A percentile compares a stretch with the other conserved stretches of the same genome.
These are phyloP conservation scores for Silurus meridionalis DNA, from an alignment of 2,113 vertebrate species.

Conservation along the genomic window DNA sequence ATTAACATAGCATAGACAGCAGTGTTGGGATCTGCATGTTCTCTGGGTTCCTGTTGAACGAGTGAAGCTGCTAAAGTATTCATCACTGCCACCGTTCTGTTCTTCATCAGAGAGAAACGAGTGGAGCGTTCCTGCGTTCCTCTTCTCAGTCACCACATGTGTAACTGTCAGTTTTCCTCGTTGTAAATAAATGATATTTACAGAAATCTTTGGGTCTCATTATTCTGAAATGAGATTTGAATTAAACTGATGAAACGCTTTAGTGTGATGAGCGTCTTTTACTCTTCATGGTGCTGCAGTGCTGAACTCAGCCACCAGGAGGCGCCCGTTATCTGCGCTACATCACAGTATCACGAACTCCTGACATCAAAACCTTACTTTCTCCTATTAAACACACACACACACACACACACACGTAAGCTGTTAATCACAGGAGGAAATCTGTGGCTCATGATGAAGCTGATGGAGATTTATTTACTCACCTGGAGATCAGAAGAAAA, in stretches of 20 bases:
- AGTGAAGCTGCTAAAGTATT: conserved; percentile 27
- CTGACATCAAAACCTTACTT: neutral
- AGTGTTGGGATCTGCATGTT: neutral
- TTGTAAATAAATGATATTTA: conserved; percentile 67
- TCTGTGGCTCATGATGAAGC: neutral
- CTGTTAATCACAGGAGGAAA: neutral
- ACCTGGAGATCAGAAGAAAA: neutral
- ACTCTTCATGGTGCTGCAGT: neutral
- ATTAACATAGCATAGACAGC: neutral
- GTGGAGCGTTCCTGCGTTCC: neutral
- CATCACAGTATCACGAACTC: neutral
- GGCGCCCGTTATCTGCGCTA: conserved; percentile 36
- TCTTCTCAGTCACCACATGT: conserved; percentile 9
- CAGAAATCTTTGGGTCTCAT: conserved; percentile 69
- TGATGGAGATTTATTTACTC: neutral
- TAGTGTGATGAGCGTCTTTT: neutral
- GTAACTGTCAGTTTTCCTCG: conserved; percentile 49
- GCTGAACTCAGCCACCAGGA: conserved; percentile 52
- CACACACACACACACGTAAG: neutral
- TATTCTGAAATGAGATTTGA: conserved; percentile 61
- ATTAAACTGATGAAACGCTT: conserved; percentile 61
- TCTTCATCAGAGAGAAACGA: neutral
- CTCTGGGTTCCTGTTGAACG: conserved; percentile 5
- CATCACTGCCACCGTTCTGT: neutral
- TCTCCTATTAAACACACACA: conserved; percentile 1